Conservation (phyloP, 1,140 invertebrate species). For the Popillia japonica region DNA sequence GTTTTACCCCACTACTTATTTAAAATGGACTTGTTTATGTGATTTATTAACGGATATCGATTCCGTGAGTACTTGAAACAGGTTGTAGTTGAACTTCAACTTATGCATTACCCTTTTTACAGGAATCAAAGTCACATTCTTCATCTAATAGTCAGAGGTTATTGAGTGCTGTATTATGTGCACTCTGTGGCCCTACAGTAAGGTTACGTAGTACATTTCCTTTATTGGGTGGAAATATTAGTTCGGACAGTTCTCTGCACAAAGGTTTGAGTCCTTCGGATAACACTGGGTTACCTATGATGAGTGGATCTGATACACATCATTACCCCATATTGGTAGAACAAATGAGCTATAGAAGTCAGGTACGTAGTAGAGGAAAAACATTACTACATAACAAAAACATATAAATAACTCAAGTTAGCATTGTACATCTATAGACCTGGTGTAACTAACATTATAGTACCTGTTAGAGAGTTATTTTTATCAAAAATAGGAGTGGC, state of each 20-base stretch:
- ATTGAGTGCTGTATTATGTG: conserved; percentile 81
- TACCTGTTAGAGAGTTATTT: too few relatives aligned
- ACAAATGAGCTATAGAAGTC: conserved; percentile 80
- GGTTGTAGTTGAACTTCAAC: not conserved
- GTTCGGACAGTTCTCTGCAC: conserved; percentile 64
- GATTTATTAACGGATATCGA: conserved; percentile 83
- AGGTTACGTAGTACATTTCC: conserved; percentile 82
- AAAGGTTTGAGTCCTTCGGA: conserved; percentile 72
- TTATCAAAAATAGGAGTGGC: too few relatives aligned
- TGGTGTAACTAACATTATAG: too few relatives aligned
- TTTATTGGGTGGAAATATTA: conserved; percentile 65
- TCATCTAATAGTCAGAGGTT: conserved; percentile 70
- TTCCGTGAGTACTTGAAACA: conserved; percentile 67
- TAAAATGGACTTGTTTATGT: conserved; percentile 93
- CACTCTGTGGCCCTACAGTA: conserved; percentile 80
- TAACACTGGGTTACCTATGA: conserved; percentile 74
- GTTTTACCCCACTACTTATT: conserved; percentile 91
- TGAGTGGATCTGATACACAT: conserved; percentile 75
- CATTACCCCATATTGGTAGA: conserved; percentile 83
- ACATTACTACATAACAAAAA: too few relatives aligned
- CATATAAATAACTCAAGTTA: too few relatives aligned
- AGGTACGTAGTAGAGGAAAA: conserved; percentile 65
- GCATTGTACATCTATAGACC: too few relatives aligned
- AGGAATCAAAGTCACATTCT: conserved; percentile 50
- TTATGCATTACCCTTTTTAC: conserved; percentile 36